These are phyloP conservation scores for Oriolus oriolus DNA, from an alignment of 2,113 vertebrate genomes.

Conservation along the genomic window DNA sequence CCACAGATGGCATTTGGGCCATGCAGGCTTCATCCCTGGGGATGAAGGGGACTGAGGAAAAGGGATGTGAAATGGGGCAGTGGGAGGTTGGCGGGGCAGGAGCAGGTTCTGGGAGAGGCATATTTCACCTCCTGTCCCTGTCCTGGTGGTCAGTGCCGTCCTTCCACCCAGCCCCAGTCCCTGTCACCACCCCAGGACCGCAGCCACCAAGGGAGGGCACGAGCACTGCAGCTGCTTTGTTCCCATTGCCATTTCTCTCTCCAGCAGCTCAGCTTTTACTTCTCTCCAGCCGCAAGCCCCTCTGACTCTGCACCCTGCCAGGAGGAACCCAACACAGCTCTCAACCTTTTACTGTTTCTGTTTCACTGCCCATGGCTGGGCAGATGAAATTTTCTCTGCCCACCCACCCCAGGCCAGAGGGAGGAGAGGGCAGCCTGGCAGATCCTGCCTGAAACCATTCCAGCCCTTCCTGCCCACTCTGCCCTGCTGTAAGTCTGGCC, in stretches of 20 bases:
- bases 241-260: neutral
- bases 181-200: neutral
- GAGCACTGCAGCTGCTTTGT: neutral
- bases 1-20: neutral
- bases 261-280: neutral
- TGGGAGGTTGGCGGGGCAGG: neutral
- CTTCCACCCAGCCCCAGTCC: neutral
- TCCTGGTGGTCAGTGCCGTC: neutral
- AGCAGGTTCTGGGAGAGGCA: neutral
- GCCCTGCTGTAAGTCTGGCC: neutral
- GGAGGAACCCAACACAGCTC: neutral
- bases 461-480: neutral
- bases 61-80: neutral
- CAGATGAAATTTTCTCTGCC: neutral
- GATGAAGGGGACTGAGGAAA: neutral
- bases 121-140: neutral
- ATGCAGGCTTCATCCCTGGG: neutral
- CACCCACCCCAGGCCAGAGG: neutral
- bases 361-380: neutral
- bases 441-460: neutral
- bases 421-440: neutral
- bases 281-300: neutral
- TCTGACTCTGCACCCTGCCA: neutral
- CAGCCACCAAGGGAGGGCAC: accelerated
- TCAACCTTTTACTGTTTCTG: neutral